phyloP scores from a whole-genome alignment of 2,797 vertebrate genomes.

The Poliocrania exsul region DNA sequence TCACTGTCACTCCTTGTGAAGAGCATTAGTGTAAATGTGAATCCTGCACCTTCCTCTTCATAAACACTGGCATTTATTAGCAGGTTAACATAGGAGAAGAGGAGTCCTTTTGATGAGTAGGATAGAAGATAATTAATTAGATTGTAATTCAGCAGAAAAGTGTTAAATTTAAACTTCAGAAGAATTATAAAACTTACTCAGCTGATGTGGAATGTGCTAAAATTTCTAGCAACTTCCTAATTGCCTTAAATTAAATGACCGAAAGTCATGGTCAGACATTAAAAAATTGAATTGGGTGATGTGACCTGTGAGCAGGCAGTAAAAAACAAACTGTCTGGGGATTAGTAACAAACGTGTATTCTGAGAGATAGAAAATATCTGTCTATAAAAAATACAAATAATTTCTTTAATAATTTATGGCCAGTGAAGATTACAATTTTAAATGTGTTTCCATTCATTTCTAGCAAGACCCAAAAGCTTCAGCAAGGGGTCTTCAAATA shows the following conservation, averaged over 20 bases:
- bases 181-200: constrained; percentile 41
- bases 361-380: not conserved
- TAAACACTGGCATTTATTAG: constrained; percentile 33
- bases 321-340: not conserved
- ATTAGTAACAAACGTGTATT: not conserved
- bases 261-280: not conserved
- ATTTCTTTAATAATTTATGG: not conserved
- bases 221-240: constrained; percentile 4
- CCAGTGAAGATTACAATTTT: not conserved
- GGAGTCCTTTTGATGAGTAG: constrained; percentile 18
- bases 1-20: not conserved
- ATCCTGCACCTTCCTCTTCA: not conserved
- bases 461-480: not conserved
- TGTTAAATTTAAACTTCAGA: constrained; percentile 56
- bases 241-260: constrained; percentile 1
- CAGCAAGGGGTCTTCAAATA: not conserved
- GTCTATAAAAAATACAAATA: not conserved
- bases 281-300: not conserved
- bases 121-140: constrained; percentile 45
- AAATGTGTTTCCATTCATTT: not conserved
- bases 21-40: constrained; percentile 13
- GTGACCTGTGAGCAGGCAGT: not conserved
- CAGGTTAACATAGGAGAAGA: not conserved
- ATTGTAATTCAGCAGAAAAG: constrained; percentile 50
- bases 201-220: not conserved